Conservation (phyloP, 1,140 invertebrate species). For the Tetraneura akinire region DNA sequence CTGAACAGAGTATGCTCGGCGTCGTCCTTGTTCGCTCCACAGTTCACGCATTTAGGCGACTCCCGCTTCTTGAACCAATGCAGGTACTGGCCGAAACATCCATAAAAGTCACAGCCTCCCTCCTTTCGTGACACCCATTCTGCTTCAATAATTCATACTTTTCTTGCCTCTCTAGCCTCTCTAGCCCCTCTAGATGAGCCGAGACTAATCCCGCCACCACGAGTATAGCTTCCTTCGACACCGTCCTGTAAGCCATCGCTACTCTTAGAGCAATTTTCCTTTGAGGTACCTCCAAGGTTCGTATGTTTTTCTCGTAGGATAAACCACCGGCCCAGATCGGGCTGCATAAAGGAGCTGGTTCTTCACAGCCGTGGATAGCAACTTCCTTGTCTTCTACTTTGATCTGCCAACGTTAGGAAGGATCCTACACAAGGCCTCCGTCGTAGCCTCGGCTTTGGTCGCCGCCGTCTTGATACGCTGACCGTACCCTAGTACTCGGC, state of each 20-base stretch:
- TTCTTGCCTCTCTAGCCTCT: neutral
- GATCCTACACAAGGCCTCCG: too few relatives aligned
- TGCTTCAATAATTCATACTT: too few relatives aligned
- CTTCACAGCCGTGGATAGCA: constrained; percentile 54
- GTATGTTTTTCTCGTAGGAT: neutral
- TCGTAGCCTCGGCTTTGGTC: too few relatives aligned
- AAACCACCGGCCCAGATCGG: constrained; percentile 65
- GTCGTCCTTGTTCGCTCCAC: too few relatives aligned
- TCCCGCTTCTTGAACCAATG: too few relatives aligned
- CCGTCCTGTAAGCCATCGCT: constrained; percentile 26
- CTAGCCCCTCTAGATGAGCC: neutral
- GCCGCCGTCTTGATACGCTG: neutral
- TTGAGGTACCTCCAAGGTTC: neutral
- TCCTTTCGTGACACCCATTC: too few relatives aligned
- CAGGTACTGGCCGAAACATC: too few relatives aligned
- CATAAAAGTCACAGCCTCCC: too few relatives aligned
- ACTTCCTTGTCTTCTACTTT: constrained; percentile 57
- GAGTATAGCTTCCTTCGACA: neutral
- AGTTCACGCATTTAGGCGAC: too few relatives aligned
- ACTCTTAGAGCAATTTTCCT: neutral
- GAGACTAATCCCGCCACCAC: neutral
- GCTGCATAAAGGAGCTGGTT: constrained; percentile 28
- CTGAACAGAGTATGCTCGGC: too few relatives aligned
- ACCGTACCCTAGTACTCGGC: neutral
- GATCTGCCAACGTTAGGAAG: constrained; percentile 55